A percentile compares a stretch with the other conserved stretches of the same genome.
Evolutionary conservation across 2,113 vertebrate genomes (phyloP).

Genomic region (Entelurus aequoreus): DNA sequence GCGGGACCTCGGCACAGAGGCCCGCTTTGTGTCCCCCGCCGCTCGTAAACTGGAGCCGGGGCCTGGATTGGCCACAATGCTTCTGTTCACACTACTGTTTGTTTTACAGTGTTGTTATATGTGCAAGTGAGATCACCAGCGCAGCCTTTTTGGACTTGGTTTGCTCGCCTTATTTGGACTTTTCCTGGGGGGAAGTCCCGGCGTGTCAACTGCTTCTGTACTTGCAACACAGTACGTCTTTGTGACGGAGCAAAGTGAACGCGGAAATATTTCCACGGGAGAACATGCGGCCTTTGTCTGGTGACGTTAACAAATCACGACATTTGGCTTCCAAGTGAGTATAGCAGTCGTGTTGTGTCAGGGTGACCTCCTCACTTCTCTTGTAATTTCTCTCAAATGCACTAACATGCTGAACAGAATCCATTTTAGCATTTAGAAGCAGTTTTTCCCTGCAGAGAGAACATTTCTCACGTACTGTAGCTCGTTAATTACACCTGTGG

Average conservation of each 20-base stretch:
- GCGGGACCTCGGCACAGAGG: conserved; percentile 51
- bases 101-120: conserved; percentile 28
- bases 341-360: no score
- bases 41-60: conserved; percentile 50
- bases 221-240: conserved; percentile 6
- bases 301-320: no score
- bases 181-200: not conserved
- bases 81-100: conserved; percentile 60
- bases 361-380: no score
- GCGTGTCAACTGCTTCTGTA: conserved; percentile 2
- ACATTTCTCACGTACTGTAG: no score
- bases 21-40: conserved; percentile 50
- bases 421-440: no score
- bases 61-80: conserved; percentile 48
- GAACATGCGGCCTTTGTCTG: no score
- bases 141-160: conserved; percentile 16
- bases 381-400: no score
- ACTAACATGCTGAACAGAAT: no score
- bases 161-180: conserved; percentile 6
- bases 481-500: no score
- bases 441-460: no score
- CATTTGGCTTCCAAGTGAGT: no score
- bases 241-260: conserved; percentile 10
- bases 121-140: conserved; percentile 49
- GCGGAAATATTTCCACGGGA: conserved; percentile 30